A percentile compares a stretch with the other conserved stretches of the same genome.
Conservation (phyloP, 1,140 invertebrate genomes). For the Microvelia longipes region DNA sequence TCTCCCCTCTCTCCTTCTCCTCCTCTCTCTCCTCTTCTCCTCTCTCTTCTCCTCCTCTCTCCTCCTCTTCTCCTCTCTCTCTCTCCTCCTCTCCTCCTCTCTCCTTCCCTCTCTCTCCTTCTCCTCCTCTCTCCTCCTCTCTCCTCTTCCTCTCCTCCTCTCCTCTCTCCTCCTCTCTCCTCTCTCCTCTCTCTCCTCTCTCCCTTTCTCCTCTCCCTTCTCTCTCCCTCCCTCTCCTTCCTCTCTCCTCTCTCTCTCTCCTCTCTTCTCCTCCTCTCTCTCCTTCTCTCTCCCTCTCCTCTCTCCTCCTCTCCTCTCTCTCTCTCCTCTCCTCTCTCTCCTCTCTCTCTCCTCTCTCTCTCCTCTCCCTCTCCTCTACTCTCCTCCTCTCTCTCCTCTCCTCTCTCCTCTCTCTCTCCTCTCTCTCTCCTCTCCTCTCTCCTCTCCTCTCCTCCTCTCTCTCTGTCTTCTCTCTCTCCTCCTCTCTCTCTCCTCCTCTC, state of each 20-base stretch:
- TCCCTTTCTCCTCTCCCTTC: neutral
- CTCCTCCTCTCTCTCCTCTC: neutral
- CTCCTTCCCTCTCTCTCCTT: neutral
- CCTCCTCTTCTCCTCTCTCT: neutral
- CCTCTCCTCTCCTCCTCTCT: neutral
- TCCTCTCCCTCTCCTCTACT: no score
- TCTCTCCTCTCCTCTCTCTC: neutral
- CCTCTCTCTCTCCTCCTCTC: neutral
- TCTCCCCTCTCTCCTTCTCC: neutral
- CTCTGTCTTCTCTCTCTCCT: neutral
- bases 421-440: neutral
- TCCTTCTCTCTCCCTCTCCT: neutral
- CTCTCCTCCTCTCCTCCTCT: neutral
- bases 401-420: neutral
- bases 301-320: neutral
- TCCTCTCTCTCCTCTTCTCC: neutral
- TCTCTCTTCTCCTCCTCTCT: neutral
- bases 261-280: neutral
- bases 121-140: neutral
- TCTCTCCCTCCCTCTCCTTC: neutral
- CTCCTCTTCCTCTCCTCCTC: neutral
- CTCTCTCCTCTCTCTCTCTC: neutral
- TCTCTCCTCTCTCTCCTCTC: neutral
- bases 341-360: neutral
- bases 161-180: neutral